Base-by-base conservation (phyloP, 2,797 vertebrate genomes). In the Mico argentatus region DNA sequence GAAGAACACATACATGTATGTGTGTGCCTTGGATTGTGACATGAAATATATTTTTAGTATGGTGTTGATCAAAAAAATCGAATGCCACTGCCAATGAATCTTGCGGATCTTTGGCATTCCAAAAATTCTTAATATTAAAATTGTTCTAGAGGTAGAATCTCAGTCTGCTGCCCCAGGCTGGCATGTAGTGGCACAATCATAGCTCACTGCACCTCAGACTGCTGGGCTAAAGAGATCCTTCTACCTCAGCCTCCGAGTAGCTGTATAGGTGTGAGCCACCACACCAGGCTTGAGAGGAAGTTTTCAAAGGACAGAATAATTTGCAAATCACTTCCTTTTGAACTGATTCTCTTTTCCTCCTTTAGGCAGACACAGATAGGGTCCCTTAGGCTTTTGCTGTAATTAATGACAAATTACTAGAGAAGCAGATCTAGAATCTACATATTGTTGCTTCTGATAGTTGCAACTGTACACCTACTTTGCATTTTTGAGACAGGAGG, bases 41-140 rank as follows among this genome's bases (percentile, higher is more conserved):
- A 39, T 77, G 80, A 95, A 89, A 87, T 96, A 22, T 75, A 87
- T 83, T 93, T 95, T 93, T 44, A 57, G 57, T 57, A 61, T 36
- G 59, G 50, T 80, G 59, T 67, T 94, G 55, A 20, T 85, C 36
- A 80, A 86, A 61, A 86, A 52, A 72, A 36, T 52, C 88, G 81
- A 70, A 92, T 93, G 44, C 20, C 67, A 36, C n/a, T 80, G 26
- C 44, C 70, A 79, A 55, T 61, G 20, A 92, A 55, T 67, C 7
- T 86, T 93, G 41, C 93, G 80, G 36, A 44, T 59, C 55, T 94
- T 39, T 57, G 48, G 72, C 26, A 4, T 11, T 90, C 44, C 7
- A n/a, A 67, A 67, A 67, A 67, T 19, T 7, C 33, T 67, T 67
- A 67, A 67, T 67, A 67, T n/a, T 67, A 67, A n/a, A 59, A 59